Evolutionary conservation across 2,888 invertebrate genomes (phyloP).

Genomic region (Epirrita christyi): DNA sequence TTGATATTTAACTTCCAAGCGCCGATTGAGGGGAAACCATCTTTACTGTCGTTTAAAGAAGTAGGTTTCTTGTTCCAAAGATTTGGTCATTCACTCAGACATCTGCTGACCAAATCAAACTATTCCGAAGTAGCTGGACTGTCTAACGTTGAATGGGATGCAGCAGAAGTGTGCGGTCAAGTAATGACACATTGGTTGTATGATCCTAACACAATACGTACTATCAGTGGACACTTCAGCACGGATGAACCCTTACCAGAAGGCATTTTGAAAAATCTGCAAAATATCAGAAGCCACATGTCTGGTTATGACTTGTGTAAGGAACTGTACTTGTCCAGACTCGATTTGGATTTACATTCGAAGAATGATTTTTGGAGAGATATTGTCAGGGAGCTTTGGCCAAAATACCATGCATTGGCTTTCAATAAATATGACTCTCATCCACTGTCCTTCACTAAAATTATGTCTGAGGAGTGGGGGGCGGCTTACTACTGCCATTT

Average conservation of each 20-base stretch:
- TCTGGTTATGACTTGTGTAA: conserved; percentile 91
- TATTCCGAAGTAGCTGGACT: conserved; percentile 94
- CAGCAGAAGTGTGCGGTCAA: conserved; percentile 92
- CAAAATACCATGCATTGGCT: conserved; percentile 90
- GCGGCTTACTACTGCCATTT: conserved; percentile 94
- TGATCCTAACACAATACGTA: conserved; percentile 84
- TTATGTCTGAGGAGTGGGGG: conserved; percentile 93
- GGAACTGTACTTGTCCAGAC: conserved; percentile 91
- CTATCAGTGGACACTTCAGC: conserved; percentile 90
- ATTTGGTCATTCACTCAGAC: conserved; percentile 95
- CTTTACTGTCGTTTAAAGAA: conserved; percentile 90
- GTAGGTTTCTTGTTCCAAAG: conserved; percentile 91
- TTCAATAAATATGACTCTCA: conserved; percentile 92
- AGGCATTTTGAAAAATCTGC: conserved; percentile 86
- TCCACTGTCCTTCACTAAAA: conserved; percentile 93
- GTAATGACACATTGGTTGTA: conserved; percentile 93
- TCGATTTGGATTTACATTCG: conserved; percentile 93
- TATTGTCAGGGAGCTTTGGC: conserved; percentile 91
- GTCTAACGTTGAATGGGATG: conserved; percentile 97
- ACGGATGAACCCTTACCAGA: conserved; percentile 89
- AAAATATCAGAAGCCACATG: conserved; percentile 88
- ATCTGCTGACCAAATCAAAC: conserved; percentile 91
- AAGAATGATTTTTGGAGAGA: conserved; percentile 93
- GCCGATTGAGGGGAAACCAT: conserved; percentile 86
- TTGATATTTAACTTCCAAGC: conserved; percentile 93